These are phyloP conservation scores for Drosophila kuntzei DNA, from an alignment of 2,888 invertebrate genomes.

Conservation along the genomic window DNA sequence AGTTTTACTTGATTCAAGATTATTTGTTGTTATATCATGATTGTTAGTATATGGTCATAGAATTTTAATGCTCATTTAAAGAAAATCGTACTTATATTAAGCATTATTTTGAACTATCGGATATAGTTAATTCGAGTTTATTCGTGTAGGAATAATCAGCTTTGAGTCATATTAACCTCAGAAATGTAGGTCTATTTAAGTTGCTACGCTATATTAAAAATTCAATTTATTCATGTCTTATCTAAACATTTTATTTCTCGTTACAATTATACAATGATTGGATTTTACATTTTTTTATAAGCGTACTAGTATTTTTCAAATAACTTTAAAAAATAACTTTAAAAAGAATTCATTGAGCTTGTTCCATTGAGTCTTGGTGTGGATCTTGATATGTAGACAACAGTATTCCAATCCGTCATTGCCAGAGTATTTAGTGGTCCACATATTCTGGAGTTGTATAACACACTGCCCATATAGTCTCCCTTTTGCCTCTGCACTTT, in stretches of 20 bases:
- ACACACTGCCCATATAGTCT: neutral
- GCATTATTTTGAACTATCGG: too few species aligned
- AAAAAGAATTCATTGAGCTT: neutral
- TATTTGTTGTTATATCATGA: too few species aligned
- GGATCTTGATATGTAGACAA: constrained; percentile 9
- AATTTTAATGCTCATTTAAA: too few species aligned
- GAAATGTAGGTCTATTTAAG: neutral
- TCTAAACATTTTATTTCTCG: neutral
- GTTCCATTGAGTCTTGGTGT: neutral
- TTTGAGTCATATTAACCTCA: too few species aligned
- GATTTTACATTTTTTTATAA: neutral
- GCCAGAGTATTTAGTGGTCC: neutral
- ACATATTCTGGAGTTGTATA: neutral
- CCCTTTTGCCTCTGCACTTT: neutral
- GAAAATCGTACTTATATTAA: too few species aligned
- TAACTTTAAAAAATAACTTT: neutral
- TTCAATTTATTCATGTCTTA: neutral
- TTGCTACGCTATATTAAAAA: neutral
- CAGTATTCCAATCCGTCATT: neutral
- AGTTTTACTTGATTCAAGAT: too few species aligned
- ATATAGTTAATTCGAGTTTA: too few species aligned
- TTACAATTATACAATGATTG: neutral
- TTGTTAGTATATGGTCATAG: too few species aligned
- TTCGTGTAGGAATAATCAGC: too few species aligned
- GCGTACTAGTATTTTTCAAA: neutral